These are phyloP conservation scores for Drosophila pullipes DNA, from an alignment of 2,888 invertebrate genomes.

Conservation along the genomic window DNA sequence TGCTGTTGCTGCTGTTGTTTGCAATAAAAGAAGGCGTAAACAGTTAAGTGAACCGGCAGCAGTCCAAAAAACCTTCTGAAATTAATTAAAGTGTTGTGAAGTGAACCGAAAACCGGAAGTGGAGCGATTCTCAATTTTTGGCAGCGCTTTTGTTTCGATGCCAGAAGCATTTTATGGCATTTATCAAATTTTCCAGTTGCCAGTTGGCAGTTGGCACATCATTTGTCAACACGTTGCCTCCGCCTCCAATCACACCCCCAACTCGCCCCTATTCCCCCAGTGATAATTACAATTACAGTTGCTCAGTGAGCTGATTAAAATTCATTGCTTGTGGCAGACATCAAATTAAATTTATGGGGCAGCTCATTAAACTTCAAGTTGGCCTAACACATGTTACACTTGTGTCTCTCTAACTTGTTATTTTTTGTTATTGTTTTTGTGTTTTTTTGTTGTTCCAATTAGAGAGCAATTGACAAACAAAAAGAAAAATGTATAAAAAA, in stretches of 20 bases:
- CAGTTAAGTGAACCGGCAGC: slow-evolving; percentile 64
- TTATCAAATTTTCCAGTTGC: slow-evolving; percentile 59
- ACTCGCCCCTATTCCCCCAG: neutral
- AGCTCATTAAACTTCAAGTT: slow-evolving; percentile 64
- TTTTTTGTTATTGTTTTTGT: neutral
- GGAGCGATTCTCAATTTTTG: slow-evolving; percentile 29
- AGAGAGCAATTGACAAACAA: slow-evolving; percentile 22
- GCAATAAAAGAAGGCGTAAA: slow-evolving; percentile 56
- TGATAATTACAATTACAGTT: slow-evolving; percentile 59
- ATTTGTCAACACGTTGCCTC: slow-evolving; percentile 61
- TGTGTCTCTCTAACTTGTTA: slow-evolving; percentile 3
- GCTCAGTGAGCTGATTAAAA: slow-evolving; percentile 72
- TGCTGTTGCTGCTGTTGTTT: slow-evolving; percentile 13
- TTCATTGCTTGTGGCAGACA: slow-evolving; percentile 64
- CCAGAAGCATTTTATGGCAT: slow-evolving; percentile 24
- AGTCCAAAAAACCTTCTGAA: slow-evolving; percentile 45
- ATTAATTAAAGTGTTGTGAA: slow-evolving; percentile 56
- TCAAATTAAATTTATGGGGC: slow-evolving; percentile 62
- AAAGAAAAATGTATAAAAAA: slow-evolving; percentile 2
- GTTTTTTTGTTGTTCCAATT: slow-evolving; percentile 36
- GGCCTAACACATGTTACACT: slow-evolving; percentile 68
- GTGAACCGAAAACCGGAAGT: slow-evolving; percentile 49
- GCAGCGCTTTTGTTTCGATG: slow-evolving; percentile 52
- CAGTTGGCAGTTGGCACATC: slow-evolving; percentile 39
- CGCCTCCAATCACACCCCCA: slow-evolving; percentile 17